Evolutionary conservation across 30 jellyfish, hydroid and myxozoan species (phyloP).

Genomic region (Mastigias papua): DNA sequence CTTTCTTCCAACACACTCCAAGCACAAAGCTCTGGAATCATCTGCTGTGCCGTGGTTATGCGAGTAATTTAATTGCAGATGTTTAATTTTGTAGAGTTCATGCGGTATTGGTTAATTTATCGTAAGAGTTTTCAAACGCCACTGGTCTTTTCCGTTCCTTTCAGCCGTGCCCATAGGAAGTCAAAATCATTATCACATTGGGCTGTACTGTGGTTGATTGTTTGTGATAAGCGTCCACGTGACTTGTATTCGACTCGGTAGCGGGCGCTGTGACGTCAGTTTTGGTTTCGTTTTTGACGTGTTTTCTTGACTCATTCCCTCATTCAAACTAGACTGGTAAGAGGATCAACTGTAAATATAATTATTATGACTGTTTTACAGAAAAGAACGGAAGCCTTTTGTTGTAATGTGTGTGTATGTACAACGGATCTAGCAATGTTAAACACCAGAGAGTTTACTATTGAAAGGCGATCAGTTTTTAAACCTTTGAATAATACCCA

Average conservation of each 20-base stretch:
- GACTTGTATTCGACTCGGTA: neutral
- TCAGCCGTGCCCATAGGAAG: too few species aligned
- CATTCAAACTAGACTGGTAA: neutral
- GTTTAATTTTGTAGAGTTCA: too few species aligned
- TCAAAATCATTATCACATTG: neutral
- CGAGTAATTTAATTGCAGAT: too few species aligned
- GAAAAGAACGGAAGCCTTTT: constrained; percentile 9
- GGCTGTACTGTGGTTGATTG: neutral
- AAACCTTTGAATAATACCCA: neutral
- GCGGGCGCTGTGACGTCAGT: constrained; percentile 2
- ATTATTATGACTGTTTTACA: constrained; percentile 13
- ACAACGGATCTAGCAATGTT: constrained; percentile 5
- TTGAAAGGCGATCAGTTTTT: neutral
- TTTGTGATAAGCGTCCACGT: too few species aligned
- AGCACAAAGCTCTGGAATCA: too few species aligned
- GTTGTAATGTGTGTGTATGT: neutral
- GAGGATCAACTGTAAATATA: neutral
- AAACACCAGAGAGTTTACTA: neutral
- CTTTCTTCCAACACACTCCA: too few species aligned
- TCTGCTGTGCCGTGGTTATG: too few species aligned
- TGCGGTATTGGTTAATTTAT: too few species aligned
- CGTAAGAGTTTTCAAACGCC: too few species aligned
- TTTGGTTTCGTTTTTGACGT: neutral
- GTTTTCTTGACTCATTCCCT: neutral
- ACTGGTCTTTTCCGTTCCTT: too few species aligned